Conservation (phyloP, 2,888 invertebrate genomes). For the Cotesia congregata region DNA sequence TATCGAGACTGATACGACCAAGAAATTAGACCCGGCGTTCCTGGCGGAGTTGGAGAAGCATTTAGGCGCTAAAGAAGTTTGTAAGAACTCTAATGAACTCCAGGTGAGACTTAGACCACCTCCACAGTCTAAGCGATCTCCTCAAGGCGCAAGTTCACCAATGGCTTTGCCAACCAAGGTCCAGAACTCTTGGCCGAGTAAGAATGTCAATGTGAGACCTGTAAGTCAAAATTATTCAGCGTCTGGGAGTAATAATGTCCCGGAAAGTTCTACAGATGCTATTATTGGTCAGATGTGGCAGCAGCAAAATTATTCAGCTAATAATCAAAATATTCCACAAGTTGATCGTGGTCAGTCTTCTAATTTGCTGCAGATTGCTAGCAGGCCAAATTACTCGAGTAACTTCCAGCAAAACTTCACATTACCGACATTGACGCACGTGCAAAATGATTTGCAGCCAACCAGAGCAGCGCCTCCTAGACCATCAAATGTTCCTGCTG, state of each 20-base stretch:
- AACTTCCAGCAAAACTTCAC: conserved; percentile 40
- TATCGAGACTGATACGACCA: conserved; percentile 57
- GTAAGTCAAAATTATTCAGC: conserved; percentile 54
- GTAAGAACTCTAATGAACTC: conserved; percentile 67
- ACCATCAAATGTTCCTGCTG: conserved; percentile 48
- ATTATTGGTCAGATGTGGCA: conserved; percentile 65
- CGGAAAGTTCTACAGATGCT: conserved; percentile 58
- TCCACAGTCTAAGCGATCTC: conserved; percentile 61
- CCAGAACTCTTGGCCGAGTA: conserved; percentile 65
- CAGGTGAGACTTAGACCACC: conserved; percentile 65
- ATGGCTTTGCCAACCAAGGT: conserved; percentile 62
- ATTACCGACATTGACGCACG: conserved; percentile 47
- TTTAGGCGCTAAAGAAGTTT: conserved; percentile 71
- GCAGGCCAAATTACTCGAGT: conserved; percentile 24
- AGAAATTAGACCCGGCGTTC: conserved; percentile 74
- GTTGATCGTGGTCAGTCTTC: conserved; percentile 18
- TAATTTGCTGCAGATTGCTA: conserved; percentile 49
- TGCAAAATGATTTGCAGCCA: conserved; percentile 58
- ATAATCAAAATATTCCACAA: conserved; percentile 19
- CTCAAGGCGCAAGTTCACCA: conserved; percentile 51
- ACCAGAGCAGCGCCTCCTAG: conserved; percentile 46
- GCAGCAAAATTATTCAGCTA: conserved; percentile 42
- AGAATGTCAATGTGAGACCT: conserved; percentile 60
- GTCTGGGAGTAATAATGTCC: conserved; percentile 42
- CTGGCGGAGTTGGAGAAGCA: conserved; percentile 78